Evolutionary conservation across 2,888 invertebrate species (phyloP), one percentile per base, ranked within the genome.

Genomic region (Osmoderma eremita): DNA sequence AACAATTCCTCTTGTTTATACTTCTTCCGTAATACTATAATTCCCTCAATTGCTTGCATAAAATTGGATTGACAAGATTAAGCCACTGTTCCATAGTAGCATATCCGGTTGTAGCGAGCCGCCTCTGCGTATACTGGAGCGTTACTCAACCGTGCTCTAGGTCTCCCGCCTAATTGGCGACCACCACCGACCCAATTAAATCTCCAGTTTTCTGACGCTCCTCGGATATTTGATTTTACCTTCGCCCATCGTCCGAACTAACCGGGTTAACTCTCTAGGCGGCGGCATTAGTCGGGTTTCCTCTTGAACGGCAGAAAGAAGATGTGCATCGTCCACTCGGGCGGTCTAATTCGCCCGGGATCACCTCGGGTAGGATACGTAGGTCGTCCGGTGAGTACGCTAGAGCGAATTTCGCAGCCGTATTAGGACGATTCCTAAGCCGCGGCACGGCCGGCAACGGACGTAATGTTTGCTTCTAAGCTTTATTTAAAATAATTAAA

Each of bases 401-500:
- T 15, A 51, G 15, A 15, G 20, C 49, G 30, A 30, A 20, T 20
- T 18, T 48, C 17, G 18, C 48, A 20, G 8, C 18, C n/a, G 18
- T 30, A 30, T 30, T 30, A 48, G 12, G 30, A 30, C 30, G 48
- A 42, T 5, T 18, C 48, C 6, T 17, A n/a, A 20, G 17, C n/a
- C 12, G 3, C 12, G 10, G 20, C 20, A 17, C n/a, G 12, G 18
- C 22, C 24, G 30, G 10, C 15, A 30, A 8, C 10, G 50, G 13
- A 15, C 8, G 50, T 30, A 51, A 30, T 51, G 50, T 51, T 51
- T 30, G 50, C 24, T 30, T n/a, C 30, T 51, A 51, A 51, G 50
- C 50, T 51, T 51, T 51, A 51, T 51, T 30, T 51, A 51, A 51
- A 51, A 51, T 51, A 51, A 51, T 51, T 36, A 51, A 51, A 51